Evolutionary conservation across 1,140 invertebrate genomes (phyloP).

Genomic region (Pseudomyrmex cubaensis): DNA sequence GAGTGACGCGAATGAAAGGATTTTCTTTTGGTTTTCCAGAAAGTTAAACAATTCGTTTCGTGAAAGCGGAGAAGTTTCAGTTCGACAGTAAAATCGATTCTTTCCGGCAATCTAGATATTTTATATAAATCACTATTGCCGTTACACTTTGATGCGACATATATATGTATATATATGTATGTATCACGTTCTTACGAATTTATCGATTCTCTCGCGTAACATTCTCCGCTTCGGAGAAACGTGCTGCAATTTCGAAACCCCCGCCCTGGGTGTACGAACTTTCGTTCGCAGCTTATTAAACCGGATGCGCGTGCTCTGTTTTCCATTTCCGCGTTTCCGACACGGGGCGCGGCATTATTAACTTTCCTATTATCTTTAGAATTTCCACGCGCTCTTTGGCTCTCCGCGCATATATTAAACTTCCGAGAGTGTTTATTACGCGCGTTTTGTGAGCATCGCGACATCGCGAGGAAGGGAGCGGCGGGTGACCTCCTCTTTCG

Average conservation of each 20-base stretch:
- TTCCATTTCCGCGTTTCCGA: slow-evolving; percentile 17
- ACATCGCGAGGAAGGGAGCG: not conserved
- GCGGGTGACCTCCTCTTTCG: not conserved
- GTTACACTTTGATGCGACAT: too few relatives aligned
- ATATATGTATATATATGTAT: too few relatives aligned
- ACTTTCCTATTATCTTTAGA: slow-evolving; percentile 49
- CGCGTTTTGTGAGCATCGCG: not conserved
- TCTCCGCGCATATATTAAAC: slow-evolving; percentile 14
- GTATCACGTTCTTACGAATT: too few relatives aligned
- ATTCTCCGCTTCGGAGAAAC: too few relatives aligned
- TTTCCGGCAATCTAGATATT: too few relatives aligned
- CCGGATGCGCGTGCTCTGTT: slow-evolving; percentile 19
- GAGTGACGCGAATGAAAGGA: not conserved
- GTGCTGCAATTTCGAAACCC: not conserved
- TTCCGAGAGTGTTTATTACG: slow-evolving; percentile 28
- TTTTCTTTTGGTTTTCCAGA: not conserved
- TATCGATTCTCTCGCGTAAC: too few relatives aligned
- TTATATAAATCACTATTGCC: not conserved
- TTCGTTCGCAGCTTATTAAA: slow-evolving; percentile 42
- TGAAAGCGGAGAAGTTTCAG: not conserved
- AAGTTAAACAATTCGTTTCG: not conserved
- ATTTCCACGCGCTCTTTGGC: slow-evolving; percentile 35
- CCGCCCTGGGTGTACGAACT: too few relatives aligned
- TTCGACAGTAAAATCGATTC: too few relatives aligned
- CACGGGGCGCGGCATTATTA: slow-evolving; percentile 33